Conservation (phyloP, 2,113 vertebrate species). For the Columba janthina region DNA sequence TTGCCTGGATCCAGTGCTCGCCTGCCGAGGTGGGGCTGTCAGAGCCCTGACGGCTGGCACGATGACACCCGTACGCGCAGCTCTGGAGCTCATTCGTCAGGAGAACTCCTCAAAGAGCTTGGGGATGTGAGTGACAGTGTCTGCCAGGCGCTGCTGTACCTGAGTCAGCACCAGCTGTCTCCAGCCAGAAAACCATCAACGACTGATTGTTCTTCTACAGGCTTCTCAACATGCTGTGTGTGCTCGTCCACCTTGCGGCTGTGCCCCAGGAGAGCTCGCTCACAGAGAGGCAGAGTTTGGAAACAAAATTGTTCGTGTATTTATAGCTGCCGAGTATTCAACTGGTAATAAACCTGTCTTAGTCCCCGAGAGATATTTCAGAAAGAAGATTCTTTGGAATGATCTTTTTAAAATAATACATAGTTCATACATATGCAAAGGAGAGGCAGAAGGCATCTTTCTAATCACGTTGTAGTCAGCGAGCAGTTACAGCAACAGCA, state of each 20-base stretch:
- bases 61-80: conserved; percentile 26
- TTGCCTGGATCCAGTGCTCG: conserved; percentile 52
- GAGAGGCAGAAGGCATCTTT: neutral
- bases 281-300: neutral
- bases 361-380: neutral
- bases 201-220: neutral
- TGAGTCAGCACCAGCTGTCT: conserved; percentile 64
- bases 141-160: conserved; percentile 51
- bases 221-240: neutral
- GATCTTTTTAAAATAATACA: neutral
- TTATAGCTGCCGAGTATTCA: neutral
- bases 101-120: conserved; percentile 33
- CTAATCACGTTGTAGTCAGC: neutral
- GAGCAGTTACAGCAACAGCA: neutral
- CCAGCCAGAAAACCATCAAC: neutral
- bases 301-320: neutral
- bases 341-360: neutral
- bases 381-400: neutral
- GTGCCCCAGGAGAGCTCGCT: neutral
- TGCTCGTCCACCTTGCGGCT: neutral
- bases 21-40: conserved; percentile 56
- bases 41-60: conserved; percentile 57
- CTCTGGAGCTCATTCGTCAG: conserved; percentile 51
- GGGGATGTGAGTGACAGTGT: conserved; percentile 37
- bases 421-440: neutral